Conservation (phyloP, 2,113 vertebrate species). For the Fregetta grallaria region DNA sequence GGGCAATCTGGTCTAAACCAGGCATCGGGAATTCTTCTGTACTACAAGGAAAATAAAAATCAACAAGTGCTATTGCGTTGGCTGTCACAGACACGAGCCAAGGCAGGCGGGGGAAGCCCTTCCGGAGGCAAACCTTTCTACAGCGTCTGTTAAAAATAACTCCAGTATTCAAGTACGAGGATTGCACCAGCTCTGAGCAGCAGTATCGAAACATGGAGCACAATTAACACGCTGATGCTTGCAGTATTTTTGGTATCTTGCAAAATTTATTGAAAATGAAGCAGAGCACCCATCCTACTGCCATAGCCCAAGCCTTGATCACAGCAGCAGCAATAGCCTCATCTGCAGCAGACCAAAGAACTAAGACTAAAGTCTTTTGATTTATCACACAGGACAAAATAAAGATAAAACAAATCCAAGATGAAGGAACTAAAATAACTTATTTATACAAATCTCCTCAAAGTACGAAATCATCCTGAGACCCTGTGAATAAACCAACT, state of each 20-base stretch:
- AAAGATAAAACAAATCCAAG: background rate
- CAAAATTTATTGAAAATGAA: background rate
- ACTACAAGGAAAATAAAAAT: background rate
- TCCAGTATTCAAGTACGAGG: background rate
- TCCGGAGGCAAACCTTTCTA: background rate
- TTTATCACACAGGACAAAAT: background rate
- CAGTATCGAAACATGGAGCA: fast-evolving
- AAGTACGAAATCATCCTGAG: background rate
- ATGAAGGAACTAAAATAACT: background rate
- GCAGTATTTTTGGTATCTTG: background rate
- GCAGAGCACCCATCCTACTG: background rate
- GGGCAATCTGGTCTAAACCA: background rate
- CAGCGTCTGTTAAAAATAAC: background rate
- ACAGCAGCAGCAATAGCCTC: background rate
- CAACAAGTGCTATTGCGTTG: background rate
- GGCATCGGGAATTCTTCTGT: background rate
- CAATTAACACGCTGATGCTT: background rate
- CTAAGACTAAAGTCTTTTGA: background rate
- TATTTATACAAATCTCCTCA: background rate
- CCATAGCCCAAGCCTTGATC: background rate
- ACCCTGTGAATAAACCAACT: background rate
- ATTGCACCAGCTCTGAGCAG: background rate
- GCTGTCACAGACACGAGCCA: background rate
- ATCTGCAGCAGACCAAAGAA: background rate
- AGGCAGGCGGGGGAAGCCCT: background rate